phyloP scores from a whole-genome alignment of 2,888 invertebrate species.

The Hydroisotoma schaefferi region DNA sequence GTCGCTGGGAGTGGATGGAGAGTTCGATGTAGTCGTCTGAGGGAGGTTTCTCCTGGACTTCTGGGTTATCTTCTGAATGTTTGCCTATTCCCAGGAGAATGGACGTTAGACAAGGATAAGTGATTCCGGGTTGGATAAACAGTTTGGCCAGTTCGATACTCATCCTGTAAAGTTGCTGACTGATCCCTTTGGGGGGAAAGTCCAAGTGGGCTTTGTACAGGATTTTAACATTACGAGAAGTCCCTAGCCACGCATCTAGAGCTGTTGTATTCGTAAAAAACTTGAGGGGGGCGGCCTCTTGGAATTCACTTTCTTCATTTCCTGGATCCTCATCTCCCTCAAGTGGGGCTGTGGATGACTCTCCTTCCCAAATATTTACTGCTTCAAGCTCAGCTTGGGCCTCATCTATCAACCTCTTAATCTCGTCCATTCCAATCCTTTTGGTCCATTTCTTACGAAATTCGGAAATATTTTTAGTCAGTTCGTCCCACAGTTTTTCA shows the following conservation, averaged over 20 bases:
- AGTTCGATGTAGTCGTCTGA: not conserved
- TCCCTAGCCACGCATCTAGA: not conserved
- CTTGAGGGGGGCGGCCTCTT: not conserved
- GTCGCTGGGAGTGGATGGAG: not conserved
- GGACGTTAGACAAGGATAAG: not conserved
- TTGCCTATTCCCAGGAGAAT: not conserved
- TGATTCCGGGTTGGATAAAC: slow-evolving; percentile 1
- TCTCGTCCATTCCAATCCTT: not conserved
- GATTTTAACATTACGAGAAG: not conserved
- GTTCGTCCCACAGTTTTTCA: not conserved
- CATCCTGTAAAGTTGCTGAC: not conserved
- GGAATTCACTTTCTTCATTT: no score
- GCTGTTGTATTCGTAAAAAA: not conserved
- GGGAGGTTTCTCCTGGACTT: no score
- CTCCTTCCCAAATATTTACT: not conserved
- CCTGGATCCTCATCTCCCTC: not conserved
- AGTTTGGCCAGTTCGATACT: not conserved
- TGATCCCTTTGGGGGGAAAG: not conserved
- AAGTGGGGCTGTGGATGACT: no score
- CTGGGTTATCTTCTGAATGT: no score
- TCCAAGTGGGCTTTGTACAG: not conserved
- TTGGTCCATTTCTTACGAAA: not conserved
- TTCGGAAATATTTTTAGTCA: not conserved
- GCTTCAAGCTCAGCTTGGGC: not conserved
- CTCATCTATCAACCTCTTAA: not conserved